Percentiles rank a stretch among this genome's conserved stretches.
Evolutionary conservation across 2,113 vertebrate genomes (phyloP).

Genomic region (Nibea coibor): DNA sequence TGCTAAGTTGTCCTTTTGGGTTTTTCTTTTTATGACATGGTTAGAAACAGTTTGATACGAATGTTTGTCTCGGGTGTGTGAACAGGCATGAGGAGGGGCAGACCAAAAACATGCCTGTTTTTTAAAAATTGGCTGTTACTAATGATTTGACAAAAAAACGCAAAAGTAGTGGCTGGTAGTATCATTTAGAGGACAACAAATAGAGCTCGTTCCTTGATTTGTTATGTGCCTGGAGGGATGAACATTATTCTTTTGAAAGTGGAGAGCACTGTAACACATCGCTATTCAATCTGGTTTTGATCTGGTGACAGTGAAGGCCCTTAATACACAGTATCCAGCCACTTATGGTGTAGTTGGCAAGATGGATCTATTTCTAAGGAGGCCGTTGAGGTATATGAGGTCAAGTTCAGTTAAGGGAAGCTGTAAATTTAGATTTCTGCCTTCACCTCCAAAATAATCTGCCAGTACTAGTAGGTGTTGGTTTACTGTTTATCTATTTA

Average conservation of each 20-base stretch:
- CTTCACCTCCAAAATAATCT: background rate
- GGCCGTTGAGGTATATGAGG: background rate
- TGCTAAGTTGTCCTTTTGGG: background rate
- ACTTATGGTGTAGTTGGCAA: background rate
- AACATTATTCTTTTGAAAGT: background rate
- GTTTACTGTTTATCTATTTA: background rate
- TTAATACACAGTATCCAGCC: background rate
- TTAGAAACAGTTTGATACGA: slow-evolving; percentile 1
- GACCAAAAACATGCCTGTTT: background rate
- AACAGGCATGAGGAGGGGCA: background rate
- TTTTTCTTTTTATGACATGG: slow-evolving; percentile 14
- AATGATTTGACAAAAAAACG: slow-evolving; percentile 13
- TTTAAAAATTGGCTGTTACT: background rate
- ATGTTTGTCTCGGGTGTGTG: slow-evolving; percentile 7
- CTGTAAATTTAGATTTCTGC: background rate
- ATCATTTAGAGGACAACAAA: background rate
- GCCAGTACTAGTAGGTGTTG: background rate
- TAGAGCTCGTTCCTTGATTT: background rate
- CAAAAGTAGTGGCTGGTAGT: background rate
- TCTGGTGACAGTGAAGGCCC: background rate
- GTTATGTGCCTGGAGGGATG: background rate
- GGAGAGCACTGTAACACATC: background rate
- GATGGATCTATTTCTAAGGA: background rate
- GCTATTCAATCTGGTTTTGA: background rate
- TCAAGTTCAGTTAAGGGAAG: background rate